Percentiles rank a stretch among this genome's conserved stretches.
Evolutionary conservation across 2,797 vertebrate species (phyloP).

Genomic region (Geotrypetes seraphini): DNA sequence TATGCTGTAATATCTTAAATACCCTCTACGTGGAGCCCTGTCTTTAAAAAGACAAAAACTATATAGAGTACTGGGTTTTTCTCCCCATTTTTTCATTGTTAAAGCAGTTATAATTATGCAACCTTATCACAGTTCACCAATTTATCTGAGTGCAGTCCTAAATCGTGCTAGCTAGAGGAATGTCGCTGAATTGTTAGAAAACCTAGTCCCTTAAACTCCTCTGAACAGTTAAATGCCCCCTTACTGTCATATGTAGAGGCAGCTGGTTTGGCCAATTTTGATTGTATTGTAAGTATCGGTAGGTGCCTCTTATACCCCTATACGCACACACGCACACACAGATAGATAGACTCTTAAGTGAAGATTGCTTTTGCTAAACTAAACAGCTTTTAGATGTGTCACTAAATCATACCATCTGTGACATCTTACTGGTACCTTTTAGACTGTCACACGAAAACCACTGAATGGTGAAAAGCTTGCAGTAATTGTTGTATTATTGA

Average conservation of each 20-base stretch:
- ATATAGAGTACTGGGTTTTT: slow-evolving; percentile 52
- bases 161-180: slow-evolving; percentile 84
- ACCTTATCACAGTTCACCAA: slow-evolving; percentile 94
- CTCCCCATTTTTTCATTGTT: slow-evolving; percentile 58
- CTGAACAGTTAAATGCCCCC: slow-evolving; percentile 60
- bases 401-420: slow-evolving; percentile 74
- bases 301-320: too few species aligned
- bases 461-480: slow-evolving; percentile 95
- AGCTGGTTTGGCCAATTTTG: slow-evolving; percentile 67
- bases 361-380: slow-evolving; percentile 70
- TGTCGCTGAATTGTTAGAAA: slow-evolving; percentile 64
- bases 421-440: slow-evolving; percentile 85
- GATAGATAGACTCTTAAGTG: slow-evolving; percentile 67
- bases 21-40: slow-evolving; percentile 62
- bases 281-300: slow-evolving; percentile 96
- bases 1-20: slow-evolving; percentile 61
- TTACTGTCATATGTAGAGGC: slow-evolving; percentile 86
- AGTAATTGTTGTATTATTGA: slow-evolving; percentile 67
- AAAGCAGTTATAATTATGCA: too few species aligned
- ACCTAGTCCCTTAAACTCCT: slow-evolving; percentile 59
- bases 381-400: slow-evolving; percentile 69
- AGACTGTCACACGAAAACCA: slow-evolving; percentile 81
- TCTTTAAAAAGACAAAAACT: slow-evolving; percentile 59
- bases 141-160: slow-evolving; percentile 85
- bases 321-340: too few species aligned